Base-by-base conservation (phyloP, 2,113 vertebrate genomes). In the Eira barbara region DNA sequence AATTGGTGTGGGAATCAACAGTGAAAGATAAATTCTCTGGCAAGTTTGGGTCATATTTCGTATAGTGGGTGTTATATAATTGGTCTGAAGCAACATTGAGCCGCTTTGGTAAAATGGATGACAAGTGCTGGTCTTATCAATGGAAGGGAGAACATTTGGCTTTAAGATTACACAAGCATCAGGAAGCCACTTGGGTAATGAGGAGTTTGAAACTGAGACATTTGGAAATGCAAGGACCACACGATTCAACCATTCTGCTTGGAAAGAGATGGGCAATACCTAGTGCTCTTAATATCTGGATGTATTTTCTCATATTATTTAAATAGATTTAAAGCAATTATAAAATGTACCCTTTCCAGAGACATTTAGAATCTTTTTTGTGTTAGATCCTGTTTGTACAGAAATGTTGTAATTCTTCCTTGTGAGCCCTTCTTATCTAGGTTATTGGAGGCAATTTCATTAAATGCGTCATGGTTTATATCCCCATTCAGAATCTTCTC, bases 401-500 rank as follows among this genome's bases (percentile, higher is more conserved):
- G 87, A 91, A 95, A 97, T 45, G 27, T 91, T 61, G 13, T 81
- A 86, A 12, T 61, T 89, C 82, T 95, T 96, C 21, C 39, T 84
- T 59, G 57, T 45, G 78, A 94, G 65, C 69, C 42, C 73, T 88
- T 94, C 83, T 96, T 94, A 85, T 27, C 61, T 76, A 90, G 84
- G 81, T 96, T 96, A 83, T 88, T 83, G 80, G 63, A 94, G 76
- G 69, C 74, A 96, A 52, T 96, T 97, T 97, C 89, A 79, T 81
- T 74, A 90, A 85, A 69, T 61, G 8, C 73, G 23, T 79, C 82
- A 67, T 83, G 78, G 92, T 90, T 94, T 97, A 92, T 74, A 90
- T 76, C 29, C 49, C 73, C 71, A 69, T 92, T 97, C 74, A 76
- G 93, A 96, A 74, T 95, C 79, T 81, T 92, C 82, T 92, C 79